Conservation (phyloP, 2,888 invertebrate genomes). For the Melanostoma scalare region DNA sequence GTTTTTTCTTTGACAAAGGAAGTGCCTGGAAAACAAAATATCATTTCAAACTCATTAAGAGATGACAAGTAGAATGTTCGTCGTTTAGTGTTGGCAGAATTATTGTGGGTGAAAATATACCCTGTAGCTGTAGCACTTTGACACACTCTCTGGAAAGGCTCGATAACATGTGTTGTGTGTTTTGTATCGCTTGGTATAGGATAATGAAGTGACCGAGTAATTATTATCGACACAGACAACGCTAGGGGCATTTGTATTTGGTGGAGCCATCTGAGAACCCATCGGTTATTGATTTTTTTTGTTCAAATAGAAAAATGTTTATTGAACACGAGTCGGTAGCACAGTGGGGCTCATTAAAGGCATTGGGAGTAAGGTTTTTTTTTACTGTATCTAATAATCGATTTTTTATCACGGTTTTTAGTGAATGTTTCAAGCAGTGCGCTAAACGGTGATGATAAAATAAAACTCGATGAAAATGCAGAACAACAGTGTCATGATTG, state of each 20-base stretch:
- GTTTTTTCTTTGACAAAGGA: too few species aligned
- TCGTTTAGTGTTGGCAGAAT: not conserved
- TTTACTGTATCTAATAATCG: too few species aligned
- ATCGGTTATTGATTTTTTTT: not conserved
- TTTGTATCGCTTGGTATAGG: constrained; percentile 3
- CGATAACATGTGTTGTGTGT: constrained; percentile 8
- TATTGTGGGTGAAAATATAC: not conserved
- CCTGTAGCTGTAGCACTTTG: not conserved
- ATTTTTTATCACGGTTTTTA: too few species aligned
- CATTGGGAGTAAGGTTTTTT: too few species aligned
- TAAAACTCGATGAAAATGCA: too few species aligned
- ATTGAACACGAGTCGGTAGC: too few species aligned
- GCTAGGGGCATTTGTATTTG: not conserved
- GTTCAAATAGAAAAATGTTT: too few species aligned
- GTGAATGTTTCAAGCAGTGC: too few species aligned
- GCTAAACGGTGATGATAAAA: too few species aligned
- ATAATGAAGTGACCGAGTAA: constrained; percentile 24
- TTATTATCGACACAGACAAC: constrained; percentile 20
- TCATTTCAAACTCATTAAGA: constrained; percentile 44
- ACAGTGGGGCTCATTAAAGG: too few species aligned
- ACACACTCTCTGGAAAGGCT: not conserved
- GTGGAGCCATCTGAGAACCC: constrained; percentile 26
- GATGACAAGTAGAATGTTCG: constrained; percentile 17
- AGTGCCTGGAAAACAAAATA: constrained; percentile 16
- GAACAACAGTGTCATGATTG: too few species aligned